Conservation (phyloP, 2,888 invertebrate species). For the Lacanobia wlatinum region DNA sequence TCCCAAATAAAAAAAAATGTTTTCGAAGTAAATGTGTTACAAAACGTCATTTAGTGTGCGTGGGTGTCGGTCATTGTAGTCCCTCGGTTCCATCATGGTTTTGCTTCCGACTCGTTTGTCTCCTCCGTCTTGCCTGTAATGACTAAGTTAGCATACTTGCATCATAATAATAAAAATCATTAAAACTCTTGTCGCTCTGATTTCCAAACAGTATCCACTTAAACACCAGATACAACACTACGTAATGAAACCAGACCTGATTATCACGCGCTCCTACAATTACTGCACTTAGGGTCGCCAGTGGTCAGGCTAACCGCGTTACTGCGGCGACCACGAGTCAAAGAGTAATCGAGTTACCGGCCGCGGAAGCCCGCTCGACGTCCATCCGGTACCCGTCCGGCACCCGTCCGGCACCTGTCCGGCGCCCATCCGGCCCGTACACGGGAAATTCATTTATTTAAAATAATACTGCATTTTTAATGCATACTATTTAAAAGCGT, state of each 20-base stretch:
- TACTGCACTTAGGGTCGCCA: constrained; percentile 33
- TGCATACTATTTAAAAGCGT: constrained; percentile 16
- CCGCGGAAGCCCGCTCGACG: constrained; percentile 1
- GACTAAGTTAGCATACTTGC: too few relatives aligned
- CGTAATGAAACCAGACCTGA: not conserved
- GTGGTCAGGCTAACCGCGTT: constrained; percentile 42
- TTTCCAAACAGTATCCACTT: not conserved
- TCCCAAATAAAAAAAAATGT: too few relatives aligned
- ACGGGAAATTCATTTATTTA: constrained; percentile 39
- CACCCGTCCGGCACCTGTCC: constrained; percentile 11
- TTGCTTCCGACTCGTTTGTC: too few relatives aligned
- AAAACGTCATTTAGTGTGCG: too few relatives aligned
- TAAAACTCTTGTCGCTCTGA: not conserved
- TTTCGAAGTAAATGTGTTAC: too few relatives aligned
- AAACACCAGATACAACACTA: not conserved
- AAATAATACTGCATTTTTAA: constrained; percentile 33
- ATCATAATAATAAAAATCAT: too few relatives aligned
- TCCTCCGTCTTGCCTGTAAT: too few relatives aligned
- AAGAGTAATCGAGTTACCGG: constrained; percentile 47
- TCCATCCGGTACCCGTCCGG: not conserved
- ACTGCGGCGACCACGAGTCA: constrained; percentile 37
- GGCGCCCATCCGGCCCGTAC: not conserved
- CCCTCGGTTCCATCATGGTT: too few relatives aligned
- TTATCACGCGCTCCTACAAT: constrained; percentile 27
- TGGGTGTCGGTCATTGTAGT: too few relatives aligned